phyloP scores from a whole-genome alignment of 2,113 vertebrate genomes.

The Machaerirhynchus nigripectus region DNA sequence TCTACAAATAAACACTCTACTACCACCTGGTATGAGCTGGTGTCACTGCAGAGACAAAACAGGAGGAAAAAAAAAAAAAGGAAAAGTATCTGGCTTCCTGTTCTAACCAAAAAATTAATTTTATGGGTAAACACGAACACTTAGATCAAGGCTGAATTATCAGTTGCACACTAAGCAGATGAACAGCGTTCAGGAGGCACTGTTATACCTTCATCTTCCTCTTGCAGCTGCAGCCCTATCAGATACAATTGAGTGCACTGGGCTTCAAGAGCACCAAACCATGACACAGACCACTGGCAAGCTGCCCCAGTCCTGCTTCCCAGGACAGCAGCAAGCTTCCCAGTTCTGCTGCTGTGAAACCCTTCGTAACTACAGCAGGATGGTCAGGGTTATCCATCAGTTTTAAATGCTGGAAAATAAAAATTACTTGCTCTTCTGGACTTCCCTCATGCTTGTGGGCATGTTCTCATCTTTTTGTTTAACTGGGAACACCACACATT shows the following conservation, averaged over 20 bases:
- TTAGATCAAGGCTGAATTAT: not conserved
- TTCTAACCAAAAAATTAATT: not conserved
- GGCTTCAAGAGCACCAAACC: not conserved
- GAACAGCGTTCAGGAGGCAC: not conserved
- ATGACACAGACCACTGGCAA: not conserved
- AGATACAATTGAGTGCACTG: rapidly evolving
- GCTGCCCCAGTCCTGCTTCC: not conserved
- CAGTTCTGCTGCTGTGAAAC: not conserved
- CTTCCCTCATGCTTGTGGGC: not conserved
- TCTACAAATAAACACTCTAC: not conserved
- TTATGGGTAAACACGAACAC: not conserved
- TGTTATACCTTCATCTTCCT: not conserved
- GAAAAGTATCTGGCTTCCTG: not conserved
- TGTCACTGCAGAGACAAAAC: not conserved
- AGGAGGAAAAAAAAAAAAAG: not conserved
- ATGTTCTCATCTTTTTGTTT: not conserved
- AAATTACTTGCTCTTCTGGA: not conserved
- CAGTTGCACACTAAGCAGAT: not conserved
- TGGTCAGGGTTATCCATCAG: not conserved
- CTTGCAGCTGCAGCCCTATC: not conserved
- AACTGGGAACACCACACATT: not conserved
- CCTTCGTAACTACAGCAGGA: not conserved
- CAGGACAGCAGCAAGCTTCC: no score
- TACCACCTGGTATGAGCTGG: not conserved
- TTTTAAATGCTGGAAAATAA: not conserved